Conservation (phyloP, 2,797 vertebrate genomes). For the Macroramphosus scolopax region DNA sequence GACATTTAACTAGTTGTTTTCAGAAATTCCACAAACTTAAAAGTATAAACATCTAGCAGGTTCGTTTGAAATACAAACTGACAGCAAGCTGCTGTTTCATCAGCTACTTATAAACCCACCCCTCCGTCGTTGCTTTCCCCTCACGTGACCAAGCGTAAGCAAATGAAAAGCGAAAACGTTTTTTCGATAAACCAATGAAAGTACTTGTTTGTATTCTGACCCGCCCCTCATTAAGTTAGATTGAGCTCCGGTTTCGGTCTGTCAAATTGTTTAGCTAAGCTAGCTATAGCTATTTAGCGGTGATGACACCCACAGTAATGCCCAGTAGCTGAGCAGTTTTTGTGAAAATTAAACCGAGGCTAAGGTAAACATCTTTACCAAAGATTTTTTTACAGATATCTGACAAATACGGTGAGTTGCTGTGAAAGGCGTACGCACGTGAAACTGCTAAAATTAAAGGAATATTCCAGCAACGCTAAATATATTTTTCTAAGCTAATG, state of each 20-base stretch:
- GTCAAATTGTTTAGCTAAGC: slow-evolving; percentile 62
- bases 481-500: slow-evolving; percentile 38
- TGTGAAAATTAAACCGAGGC: neutral
- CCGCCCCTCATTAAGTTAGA: slow-evolving; percentile 55
- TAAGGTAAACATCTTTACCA: neutral
- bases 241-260: slow-evolving; percentile 57
- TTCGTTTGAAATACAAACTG: slow-evolving; percentile 1
- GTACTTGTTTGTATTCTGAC: accelerated
- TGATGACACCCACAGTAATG: slow-evolving; percentile 36
- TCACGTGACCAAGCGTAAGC: slow-evolving; percentile 20
- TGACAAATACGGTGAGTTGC: slow-evolving; percentile 26
- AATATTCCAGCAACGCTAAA: slow-evolving; percentile 30
- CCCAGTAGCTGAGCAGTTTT: slow-evolving; percentile 20
- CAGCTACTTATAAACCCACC: neutral
- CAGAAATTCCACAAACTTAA: neutral
- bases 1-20: neutral
- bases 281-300: slow-evolving; percentile 40
- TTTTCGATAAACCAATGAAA: slow-evolving; percentile 43
- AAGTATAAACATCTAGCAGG: neutral
- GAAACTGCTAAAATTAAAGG: slow-evolving; percentile 3
- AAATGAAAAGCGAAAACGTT: slow-evolving; percentile 28
- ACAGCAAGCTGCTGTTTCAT: neutral
- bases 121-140: neutral
- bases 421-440: neutral
- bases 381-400: slow-evolving; percentile 2